A percentile compares a stretch with the other conserved stretches of the same genome.
phyloP scores from a whole-genome alignment of 2,797 vertebrate genomes.

The Fratercula arctica region DNA sequence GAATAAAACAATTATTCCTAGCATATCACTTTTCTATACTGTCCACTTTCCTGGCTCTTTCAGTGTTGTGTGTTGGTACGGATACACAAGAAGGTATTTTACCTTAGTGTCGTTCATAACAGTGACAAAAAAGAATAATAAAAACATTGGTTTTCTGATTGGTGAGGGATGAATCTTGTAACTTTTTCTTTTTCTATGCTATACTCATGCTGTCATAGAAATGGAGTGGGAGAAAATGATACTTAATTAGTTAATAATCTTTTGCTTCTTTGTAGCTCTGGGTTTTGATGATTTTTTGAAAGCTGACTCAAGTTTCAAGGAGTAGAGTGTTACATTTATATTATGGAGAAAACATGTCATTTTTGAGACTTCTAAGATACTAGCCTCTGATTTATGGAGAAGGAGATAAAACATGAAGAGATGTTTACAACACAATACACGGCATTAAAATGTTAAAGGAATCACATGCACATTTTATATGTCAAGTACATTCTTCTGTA shows the following conservation, averaged over 20 bases:
- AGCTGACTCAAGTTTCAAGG: slow-evolving; percentile 45
- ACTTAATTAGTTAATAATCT: slow-evolving; percentile 13
- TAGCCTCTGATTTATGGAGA: slow-evolving; percentile 65
- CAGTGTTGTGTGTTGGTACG: neutral
- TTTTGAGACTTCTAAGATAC: slow-evolving; percentile 49
- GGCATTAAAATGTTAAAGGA: slow-evolving; percentile 58
- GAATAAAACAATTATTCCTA: neutral
- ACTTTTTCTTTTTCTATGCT: neutral
- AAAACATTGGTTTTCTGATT: neutral
- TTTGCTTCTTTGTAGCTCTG: slow-evolving; percentile 4
- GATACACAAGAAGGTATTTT: neutral
- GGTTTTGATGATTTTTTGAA: slow-evolving; percentile 64
- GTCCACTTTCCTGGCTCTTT: neutral
- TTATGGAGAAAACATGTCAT: slow-evolving; percentile 54
- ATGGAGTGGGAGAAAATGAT: neutral
- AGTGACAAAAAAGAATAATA: neutral
- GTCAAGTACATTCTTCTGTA: slow-evolving; percentile 43
- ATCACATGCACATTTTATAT: slow-evolving; percentile 54
- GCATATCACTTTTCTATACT: neutral
- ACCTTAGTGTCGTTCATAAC: neutral
- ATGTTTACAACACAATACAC: slow-evolving; percentile 52
- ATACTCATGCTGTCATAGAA: neutral
- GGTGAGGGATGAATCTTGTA: neutral
- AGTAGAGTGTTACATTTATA: slow-evolving; percentile 40
- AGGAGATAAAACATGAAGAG: slow-evolving; percentile 64